Evolutionary conservation across 1,140 invertebrate genomes (phyloP), one percentile per base, ranked within the genome.

Genomic region (Psilanteris sp.): DNA sequence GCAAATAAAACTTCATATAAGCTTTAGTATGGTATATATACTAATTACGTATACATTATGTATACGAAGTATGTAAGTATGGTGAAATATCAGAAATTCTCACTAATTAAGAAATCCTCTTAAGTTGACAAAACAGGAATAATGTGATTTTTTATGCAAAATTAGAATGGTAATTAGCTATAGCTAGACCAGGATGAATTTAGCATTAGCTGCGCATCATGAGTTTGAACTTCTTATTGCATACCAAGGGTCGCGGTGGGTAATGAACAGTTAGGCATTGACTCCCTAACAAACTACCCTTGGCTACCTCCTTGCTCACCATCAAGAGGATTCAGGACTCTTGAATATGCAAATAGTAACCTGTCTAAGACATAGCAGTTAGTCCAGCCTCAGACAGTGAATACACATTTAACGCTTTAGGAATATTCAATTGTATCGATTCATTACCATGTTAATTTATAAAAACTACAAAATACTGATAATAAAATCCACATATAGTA

Each of bases 311-410:
- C 74, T 67, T 36, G 46, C 52, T 39, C 61, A 31, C 54, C 70
- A 70, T 77, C 77, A 70, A 73, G 52, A 78, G 75, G 79, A 83
- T 82, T 79, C 79, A 74, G 72, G 55, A 41, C 77, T 75, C 80
- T 81, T 81, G 80, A 82, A 84, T 84, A 84, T 84, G 81, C 81
- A 82, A 81, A 84, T 82, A 55, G 68, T 61, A 55, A 67, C 62
- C 79, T 79, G 78, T 79, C 74, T 81, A 77, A 81, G 80, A 83
- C 77, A 62, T 50, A 67, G 52, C 74, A 77, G 64, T 79, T 80
- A 80, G 75, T 76, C 75, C 71, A 73, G 68, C 72, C 67, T 62
- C 55, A 72, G 48, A 71, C 64, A 43, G 22, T 55, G 36, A 74
- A 75, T 75, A 75, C 52, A 67, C 71, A 68, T 62, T 57, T 18